Percentiles rank a stretch among this genome's conserved stretches.
These are phyloP conservation scores for Cyrtonyx montezumae DNA, from an alignment of 2,113 vertebrate genomes.

Conservation along the genomic window DNA sequence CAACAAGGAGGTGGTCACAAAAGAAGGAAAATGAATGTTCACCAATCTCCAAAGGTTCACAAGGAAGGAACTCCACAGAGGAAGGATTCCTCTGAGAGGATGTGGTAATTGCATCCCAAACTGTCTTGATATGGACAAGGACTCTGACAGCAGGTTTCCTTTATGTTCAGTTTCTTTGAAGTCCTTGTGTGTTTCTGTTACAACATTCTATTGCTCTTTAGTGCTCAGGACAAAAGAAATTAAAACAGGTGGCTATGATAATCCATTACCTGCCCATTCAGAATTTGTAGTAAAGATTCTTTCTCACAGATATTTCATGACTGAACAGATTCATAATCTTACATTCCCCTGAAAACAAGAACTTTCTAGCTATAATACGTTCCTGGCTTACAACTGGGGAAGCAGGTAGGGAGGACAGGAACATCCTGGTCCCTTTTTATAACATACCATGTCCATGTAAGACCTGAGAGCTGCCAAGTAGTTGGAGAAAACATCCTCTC, in stretches of 20 bases:
- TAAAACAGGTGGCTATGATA: background rate
- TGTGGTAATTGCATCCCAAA: fast-evolving
- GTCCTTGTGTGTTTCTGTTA: background rate
- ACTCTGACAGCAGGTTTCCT: background rate
- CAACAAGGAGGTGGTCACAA: no score
- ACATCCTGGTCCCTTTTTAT: background rate
- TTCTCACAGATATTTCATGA: background rate
- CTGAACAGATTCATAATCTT: background rate
- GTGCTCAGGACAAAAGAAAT: background rate
- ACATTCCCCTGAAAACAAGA: background rate
- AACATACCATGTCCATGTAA: background rate
- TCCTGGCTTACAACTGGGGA: background rate
- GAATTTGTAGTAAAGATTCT: background rate
- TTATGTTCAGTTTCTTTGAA: background rate
- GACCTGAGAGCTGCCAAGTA: background rate
- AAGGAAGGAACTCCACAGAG: no score
- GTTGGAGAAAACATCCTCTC: background rate
- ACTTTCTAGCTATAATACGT: background rate
- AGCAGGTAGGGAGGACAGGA: background rate
- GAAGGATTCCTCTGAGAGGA: no score
- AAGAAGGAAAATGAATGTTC: no score
- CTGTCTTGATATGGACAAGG: fast-evolving
- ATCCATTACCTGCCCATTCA: background rate
- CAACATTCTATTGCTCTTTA: background rate
- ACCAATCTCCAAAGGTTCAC: no score